phyloP scores from a whole-genome alignment of 2,888 invertebrate genomes.

The Hyalella azteca region DNA sequence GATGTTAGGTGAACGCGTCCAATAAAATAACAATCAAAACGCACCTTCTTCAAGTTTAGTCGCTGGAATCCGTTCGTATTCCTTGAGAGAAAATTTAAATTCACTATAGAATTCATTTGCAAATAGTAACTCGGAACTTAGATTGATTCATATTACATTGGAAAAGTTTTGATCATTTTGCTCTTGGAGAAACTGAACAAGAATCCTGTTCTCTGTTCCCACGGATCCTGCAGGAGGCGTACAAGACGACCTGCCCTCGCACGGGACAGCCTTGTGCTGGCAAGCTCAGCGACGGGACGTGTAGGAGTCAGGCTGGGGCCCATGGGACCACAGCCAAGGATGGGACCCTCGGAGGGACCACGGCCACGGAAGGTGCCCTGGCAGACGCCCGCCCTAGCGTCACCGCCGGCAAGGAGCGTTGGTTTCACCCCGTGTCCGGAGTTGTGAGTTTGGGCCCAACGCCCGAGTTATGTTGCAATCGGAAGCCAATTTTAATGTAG shows the following conservation, averaged over 20 bases:
- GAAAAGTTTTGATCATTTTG: background rate
- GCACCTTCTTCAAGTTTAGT: background rate
- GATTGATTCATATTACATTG: background rate
- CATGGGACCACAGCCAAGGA: background rate
- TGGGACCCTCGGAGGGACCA: background rate
- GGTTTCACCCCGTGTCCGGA: background rate
- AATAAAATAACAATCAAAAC: background rate
- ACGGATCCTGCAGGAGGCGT: slow-evolving; percentile 47
- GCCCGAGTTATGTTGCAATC: background rate
- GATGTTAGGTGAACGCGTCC: background rate
- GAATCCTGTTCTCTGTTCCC: no score
- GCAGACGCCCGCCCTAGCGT: background rate
- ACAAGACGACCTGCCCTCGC: slow-evolving; percentile 44
- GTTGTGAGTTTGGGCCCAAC: background rate
- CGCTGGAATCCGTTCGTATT: background rate
- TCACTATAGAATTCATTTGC: background rate
- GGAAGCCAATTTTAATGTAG: background rate
- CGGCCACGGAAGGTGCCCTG: background rate
- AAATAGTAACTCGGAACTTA: background rate
- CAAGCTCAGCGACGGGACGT: background rate
- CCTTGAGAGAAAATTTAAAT: background rate
- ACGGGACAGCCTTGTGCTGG: slow-evolving; percentile 38
- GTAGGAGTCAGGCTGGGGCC: background rate
- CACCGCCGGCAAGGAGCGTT: background rate
- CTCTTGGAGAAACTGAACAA: background rate